Evolutionary conservation across 2,113 vertebrate species (phyloP).

Genomic region (Uropsilus gracilis): DNA sequence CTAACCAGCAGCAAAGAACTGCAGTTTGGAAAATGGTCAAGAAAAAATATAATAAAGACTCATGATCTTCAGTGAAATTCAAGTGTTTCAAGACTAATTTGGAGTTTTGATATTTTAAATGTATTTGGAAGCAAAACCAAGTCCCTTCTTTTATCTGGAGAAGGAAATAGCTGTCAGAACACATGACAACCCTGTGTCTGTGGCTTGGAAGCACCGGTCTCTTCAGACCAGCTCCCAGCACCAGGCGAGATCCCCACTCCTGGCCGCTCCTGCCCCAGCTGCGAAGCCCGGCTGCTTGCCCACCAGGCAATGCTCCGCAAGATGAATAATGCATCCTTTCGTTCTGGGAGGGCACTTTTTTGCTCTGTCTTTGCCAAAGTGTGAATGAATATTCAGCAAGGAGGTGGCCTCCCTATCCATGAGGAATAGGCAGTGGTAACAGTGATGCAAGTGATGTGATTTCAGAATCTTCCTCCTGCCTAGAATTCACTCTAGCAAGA

Average conservation of each 20-base stretch:
- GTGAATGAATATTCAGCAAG: background rate
- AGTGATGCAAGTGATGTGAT: background rate
- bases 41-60: background rate
- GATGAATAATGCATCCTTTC: conserved; percentile 8
- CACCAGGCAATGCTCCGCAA: background rate
- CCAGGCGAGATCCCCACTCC: background rate
- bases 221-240: background rate
- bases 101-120: background rate
- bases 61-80: background rate
- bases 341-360: background rate
- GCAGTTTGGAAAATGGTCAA: background rate
- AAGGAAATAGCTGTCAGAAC: background rate
- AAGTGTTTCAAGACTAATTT: background rate
- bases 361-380: background rate
- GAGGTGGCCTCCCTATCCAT: background rate
- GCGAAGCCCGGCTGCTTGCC: background rate
- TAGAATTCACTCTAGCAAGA: background rate
- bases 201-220: accelerated
- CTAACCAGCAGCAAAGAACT: background rate
- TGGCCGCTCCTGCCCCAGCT: too few relatives aligned
- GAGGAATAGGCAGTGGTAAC: background rate
- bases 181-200: background rate
- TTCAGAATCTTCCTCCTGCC: background rate
- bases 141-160: background rate
- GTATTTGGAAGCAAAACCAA: background rate